Evolutionary conservation across 2,113 vertebrate genomes (phyloP).

Genomic region (Platanista minor): DNA sequence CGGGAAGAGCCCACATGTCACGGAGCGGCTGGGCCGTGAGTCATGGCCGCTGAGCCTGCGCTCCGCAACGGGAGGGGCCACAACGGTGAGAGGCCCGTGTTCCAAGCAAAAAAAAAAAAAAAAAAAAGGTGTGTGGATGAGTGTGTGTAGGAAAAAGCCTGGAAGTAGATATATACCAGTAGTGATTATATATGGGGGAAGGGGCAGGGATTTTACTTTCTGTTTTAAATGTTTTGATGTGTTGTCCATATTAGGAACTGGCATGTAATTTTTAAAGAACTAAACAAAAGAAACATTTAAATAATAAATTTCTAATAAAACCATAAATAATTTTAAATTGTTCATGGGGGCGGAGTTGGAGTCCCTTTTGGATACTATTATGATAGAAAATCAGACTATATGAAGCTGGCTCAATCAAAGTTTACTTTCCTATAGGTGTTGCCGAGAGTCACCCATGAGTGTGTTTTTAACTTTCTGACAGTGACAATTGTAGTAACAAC

Average conservation of each 20-base stretch:
- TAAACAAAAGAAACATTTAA: neutral
- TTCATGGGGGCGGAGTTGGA: too few species aligned
- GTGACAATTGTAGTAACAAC: neutral
- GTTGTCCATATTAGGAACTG: neutral
- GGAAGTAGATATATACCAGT: neutral
- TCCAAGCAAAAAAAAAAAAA: too few species aligned
- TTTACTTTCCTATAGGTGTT: neutral
- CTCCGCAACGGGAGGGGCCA: too few species aligned
- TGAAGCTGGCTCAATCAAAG: neutral
- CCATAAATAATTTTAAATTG: neutral
- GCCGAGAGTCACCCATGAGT: fast-evolving
- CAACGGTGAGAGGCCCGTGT: too few species aligned
- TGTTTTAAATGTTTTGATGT: neutral
- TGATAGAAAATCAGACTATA: neutral
- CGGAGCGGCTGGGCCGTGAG: too few species aligned
- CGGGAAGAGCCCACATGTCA: too few species aligned
- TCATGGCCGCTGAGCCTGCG: too few species aligned
- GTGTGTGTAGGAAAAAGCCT: neutral
- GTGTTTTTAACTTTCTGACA: neutral
- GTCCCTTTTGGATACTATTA: neutral
- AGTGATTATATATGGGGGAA: too few species aligned
- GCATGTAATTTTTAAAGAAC: neutral
- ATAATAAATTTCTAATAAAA: neutral
- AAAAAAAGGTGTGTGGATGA: fast-evolving
- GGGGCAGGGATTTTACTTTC: neutral